A percentile compares a stretch with the other conserved stretches of the same genome.
phyloP scores from a whole-genome alignment of 2,113 vertebrate genomes.

The Hiodon alosoides region DNA sequence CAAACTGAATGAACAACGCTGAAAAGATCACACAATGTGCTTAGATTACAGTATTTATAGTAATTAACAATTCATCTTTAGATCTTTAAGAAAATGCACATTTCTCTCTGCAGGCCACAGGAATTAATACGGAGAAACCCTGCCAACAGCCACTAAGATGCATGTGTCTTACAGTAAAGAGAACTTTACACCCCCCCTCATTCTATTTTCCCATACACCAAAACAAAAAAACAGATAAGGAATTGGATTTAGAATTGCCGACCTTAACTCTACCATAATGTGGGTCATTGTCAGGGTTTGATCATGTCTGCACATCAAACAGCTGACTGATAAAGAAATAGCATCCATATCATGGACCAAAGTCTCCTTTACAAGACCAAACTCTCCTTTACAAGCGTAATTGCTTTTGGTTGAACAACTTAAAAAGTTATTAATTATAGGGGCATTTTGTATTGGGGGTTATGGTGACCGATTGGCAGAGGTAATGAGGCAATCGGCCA shows the following conservation, averaged over 20 bases:
- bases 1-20: too few species aligned
- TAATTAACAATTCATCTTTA: too few species aligned
- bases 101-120: conserved; percentile 8
- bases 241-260: conserved; percentile 52
- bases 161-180: not conserved
- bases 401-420: conserved; percentile 68
- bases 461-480: conserved; percentile 62
- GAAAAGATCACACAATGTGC: too few species aligned
- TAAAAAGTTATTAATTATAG: conserved; percentile 73
- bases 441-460: conserved; percentile 60
- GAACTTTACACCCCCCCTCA: not conserved
- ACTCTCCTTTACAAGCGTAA: conserved; percentile 60
- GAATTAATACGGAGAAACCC: conserved; percentile 11
- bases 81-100: not conserved
- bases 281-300: conserved; percentile 51
- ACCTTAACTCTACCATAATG: conserved; percentile 62
- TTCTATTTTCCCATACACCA: conserved; percentile 11
- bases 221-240: conserved; percentile 20
- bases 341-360: conserved; percentile 60
- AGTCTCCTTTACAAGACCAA: conserved; percentile 14
- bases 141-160: conserved; percentile 9
- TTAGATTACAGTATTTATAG: too few species aligned
- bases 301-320: conserved; percentile 59
- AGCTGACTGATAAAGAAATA: conserved; percentile 58
- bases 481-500: conserved; percentile 59